phyloP scores from a whole-genome alignment of 2,888 invertebrate species.

The Tuta absoluta region DNA sequence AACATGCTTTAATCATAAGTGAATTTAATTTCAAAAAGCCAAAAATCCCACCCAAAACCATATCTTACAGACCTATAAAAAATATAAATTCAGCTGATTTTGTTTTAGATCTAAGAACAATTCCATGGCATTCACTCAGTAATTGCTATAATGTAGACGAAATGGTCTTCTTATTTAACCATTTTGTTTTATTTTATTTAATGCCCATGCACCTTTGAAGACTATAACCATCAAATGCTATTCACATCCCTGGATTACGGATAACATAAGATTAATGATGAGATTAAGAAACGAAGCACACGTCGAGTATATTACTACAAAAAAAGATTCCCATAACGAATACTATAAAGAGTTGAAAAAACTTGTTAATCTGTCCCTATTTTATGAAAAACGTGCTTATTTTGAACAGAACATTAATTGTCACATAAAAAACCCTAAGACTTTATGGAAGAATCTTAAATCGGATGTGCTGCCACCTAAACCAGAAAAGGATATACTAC shows the following conservation, averaged over 20 bases:
- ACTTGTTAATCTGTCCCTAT: conserved; percentile 6
- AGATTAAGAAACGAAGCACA: conserved; percentile 14
- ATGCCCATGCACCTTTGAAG: conserved; percentile 3
- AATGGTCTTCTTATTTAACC: not conserved
- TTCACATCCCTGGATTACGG: conserved; percentile 5
- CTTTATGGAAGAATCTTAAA: conserved; percentile 24
- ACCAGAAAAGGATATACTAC: not conserved
- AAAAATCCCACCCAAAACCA: not conserved
- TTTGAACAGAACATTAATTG: conserved; percentile 11
- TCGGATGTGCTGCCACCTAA: not conserved
- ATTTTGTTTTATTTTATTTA: not conserved
- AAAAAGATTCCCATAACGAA: conserved; percentile 10
- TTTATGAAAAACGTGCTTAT: conserved; percentile 15
- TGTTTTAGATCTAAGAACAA: no score
- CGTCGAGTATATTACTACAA: not conserved
- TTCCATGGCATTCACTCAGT: not conserved
- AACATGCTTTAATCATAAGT: conserved; percentile 4
- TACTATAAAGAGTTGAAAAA: conserved; percentile 11
- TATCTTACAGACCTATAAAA: conserved; percentile 13
- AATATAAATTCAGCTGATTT: not conserved
- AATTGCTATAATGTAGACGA: not conserved
- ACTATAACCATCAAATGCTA: not conserved
- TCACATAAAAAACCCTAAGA: conserved; percentile 4
- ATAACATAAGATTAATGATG: conserved; percentile 9
- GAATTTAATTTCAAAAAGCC: conserved; percentile 16